These are phyloP conservation scores for Rhingia rostrata DNA, from an alignment of 2,888 invertebrate species.

Conservation along the genomic window DNA sequence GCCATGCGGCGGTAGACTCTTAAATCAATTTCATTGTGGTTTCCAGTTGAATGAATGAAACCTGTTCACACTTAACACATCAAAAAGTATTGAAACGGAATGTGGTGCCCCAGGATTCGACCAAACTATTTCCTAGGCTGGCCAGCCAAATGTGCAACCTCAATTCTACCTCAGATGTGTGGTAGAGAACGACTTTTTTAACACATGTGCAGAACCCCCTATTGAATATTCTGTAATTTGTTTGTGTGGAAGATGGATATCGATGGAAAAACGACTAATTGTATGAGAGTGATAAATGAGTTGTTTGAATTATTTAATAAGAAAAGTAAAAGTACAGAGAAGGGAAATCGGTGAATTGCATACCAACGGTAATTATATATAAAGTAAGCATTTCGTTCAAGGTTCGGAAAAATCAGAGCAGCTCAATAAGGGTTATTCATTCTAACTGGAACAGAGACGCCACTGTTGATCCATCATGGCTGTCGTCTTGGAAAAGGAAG, in stretches of 20 bases:
- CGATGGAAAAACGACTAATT: background rate
- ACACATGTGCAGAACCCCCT: too few species aligned
- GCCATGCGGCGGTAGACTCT: slow-evolving; percentile 13
- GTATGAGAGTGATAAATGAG: background rate
- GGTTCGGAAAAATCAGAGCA: too few species aligned
- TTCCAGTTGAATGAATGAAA: slow-evolving; percentile 49
- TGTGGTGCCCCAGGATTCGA: slow-evolving; percentile 35
- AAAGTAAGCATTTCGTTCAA: too few species aligned
- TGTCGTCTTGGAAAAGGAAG: too few species aligned
- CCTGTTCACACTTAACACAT: slow-evolving; percentile 62
- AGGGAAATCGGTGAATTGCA: too few species aligned
- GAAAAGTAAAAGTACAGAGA: background rate
- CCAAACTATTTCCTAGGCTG: slow-evolving; percentile 44
- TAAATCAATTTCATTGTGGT: slow-evolving; percentile 60
- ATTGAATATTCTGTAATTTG: background rate
- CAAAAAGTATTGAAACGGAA: slow-evolving; percentile 52
- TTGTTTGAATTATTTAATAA: background rate
- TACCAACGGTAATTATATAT: too few species aligned
- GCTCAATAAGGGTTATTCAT: too few species aligned
- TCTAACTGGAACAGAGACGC: too few species aligned
- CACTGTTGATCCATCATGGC: too few species aligned
- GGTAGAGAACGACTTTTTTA: slow-evolving; percentile 1
- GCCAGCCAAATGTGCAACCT: slow-evolving; percentile 19
- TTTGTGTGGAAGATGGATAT: background rate
- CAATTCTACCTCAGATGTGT: slow-evolving; percentile 24